A percentile compares a stretch with the other conserved stretches of the same genome.
Evolutionary conservation across 2,113 vertebrate genomes (phyloP).

Genomic region (Carassius carassius): DNA sequence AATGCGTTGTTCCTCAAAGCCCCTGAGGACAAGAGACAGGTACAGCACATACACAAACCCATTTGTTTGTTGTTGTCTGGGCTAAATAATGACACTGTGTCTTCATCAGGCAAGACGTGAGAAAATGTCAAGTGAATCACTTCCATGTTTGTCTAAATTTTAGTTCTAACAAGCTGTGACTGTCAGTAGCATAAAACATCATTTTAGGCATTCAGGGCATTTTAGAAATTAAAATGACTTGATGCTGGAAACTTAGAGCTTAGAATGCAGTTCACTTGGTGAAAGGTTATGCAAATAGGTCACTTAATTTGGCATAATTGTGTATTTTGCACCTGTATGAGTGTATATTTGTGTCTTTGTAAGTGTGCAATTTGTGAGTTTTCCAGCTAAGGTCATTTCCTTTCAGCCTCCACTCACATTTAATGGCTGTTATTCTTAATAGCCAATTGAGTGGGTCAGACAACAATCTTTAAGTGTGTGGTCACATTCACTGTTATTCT

Average conservation of each 20-base stretch:
- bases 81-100: constrained; percentile 2
- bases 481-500: too few species aligned
- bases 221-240: not conserved
- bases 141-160: not conserved
- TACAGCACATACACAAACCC: constrained; percentile 64
- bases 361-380: not conserved
- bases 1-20: constrained; percentile 98
- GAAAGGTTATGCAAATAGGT: not conserved
- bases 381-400: not conserved
- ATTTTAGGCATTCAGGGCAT: not conserved
- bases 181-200: not conserved
- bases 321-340: not conserved
- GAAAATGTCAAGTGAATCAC: not conserved
- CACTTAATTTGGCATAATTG: not conserved
- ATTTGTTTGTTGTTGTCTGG: not conserved
- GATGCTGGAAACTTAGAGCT: not conserved
- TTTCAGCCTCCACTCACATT: not conserved
- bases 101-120: not conserved
- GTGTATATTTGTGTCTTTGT: not conserved
- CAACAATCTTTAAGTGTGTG: not conserved
- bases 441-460: not conserved
- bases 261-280: not conserved
- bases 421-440: not conserved
- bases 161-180: not conserved
- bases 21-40: constrained; percentile 96